Evolutionary conservation across 2,113 vertebrate genomes (phyloP), one percentile per base, ranked within the genome.

Genomic region (Xenopus borealis): DNA sequence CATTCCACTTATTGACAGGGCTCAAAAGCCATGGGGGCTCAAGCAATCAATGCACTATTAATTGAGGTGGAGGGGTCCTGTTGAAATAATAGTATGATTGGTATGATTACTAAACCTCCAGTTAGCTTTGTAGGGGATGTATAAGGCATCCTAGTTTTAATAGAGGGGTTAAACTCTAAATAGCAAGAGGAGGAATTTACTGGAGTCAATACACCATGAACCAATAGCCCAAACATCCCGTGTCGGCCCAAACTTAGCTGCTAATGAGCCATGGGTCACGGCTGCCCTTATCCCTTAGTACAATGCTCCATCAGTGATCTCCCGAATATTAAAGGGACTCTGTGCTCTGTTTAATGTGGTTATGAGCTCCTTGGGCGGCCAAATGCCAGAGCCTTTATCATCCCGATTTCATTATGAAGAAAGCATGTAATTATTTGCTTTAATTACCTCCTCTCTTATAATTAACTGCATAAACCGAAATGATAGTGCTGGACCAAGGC

Each of bases 401-500:
- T 33, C 40, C n/a, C 30, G 72, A 74, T 74, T 66, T 67, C 40
- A 59, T 74, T 75, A 62, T 27, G 17, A 27, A 10, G 52, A 47
- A 61, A 52, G 16, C 45, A 59, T 46, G 57, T 69, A 75, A 62
- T 69, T 62, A 68, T 62, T 20, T 33, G 57, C 46, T 23, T 68
- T 69, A 75, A 69, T 68, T 68, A 53, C 62, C 69, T 62, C 46
- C 16, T 55, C 50, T 69, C 52, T 27, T 27, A 40, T 75, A 69
- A 69, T 75, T 62, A 62, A 14, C 69, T 45, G 58, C 17, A 69
- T 68, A 62, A 62, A 62, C 62, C 27, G 62, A 69, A 17, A 19
- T 17, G 57, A 44, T 62, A 12, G 40, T 7, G 50, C 12, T 10
- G 23, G 14, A 18, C 50, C 10, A 20, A 58, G 9, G 23, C 23